phyloP scores from a whole-genome alignment of 2,888 invertebrate species.

The Campoplex capitator region DNA sequence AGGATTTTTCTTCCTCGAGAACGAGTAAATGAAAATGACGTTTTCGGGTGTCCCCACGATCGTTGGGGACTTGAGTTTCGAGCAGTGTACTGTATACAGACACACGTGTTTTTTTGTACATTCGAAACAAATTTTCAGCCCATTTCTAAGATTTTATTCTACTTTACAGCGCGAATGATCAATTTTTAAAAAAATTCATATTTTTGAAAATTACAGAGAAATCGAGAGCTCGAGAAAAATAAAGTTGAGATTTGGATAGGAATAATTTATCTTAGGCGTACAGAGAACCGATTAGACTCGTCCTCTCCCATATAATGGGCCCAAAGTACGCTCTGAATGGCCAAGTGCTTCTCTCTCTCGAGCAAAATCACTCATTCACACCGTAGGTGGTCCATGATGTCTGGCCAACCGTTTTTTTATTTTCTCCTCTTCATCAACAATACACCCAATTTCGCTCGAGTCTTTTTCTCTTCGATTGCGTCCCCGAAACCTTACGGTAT shows the following conservation, averaged over 20 bases:
- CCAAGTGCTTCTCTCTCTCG: slow-evolving; percentile 44
- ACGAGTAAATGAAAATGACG: slow-evolving; percentile 12
- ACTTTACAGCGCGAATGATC: not conserved
- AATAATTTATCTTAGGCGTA: not conserved
- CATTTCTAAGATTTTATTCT: not conserved
- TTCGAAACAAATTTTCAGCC: not conserved
- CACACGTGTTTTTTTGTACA: not conserved
- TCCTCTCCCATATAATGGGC: slow-evolving; percentile 38
- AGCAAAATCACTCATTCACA: slow-evolving; percentile 53
- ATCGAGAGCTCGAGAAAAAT: not conserved
- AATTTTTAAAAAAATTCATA: not conserved
- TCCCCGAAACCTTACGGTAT: slow-evolving; percentile 21
- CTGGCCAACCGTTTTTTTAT: slow-evolving; percentile 33
- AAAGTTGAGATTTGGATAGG: not conserved
- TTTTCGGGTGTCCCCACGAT: slow-evolving; percentile 7
- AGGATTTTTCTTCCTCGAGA: not conserved
- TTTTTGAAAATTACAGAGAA: not conserved
- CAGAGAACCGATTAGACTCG: slow-evolving; percentile 28
- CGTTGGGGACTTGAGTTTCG: slow-evolving; percentile 21
- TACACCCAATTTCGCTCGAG: slow-evolving; percentile 35
- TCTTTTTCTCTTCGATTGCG: slow-evolving; percentile 42
- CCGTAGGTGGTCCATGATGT: slow-evolving; percentile 52
- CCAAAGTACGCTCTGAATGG: slow-evolving; percentile 51
- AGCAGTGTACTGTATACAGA: not conserved
- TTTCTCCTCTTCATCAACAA: slow-evolving; percentile 26